Conservation (phyloP, 2,888 invertebrate genomes). For the Trachelus stipa region DNA sequence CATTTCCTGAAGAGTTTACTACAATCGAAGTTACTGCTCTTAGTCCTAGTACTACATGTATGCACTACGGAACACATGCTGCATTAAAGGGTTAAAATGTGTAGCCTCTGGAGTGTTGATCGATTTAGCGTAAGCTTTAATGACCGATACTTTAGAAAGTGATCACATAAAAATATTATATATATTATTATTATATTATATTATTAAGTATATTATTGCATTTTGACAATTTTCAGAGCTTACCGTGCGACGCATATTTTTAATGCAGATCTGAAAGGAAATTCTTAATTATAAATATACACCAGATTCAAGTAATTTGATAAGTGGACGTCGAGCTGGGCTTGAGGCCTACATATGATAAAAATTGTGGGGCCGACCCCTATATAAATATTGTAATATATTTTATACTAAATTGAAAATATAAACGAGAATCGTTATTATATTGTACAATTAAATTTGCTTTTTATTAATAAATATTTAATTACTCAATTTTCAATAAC, state of each 20-base stretch:
- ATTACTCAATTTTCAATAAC: slow-evolving; percentile 20
- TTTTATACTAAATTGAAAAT: slow-evolving; percentile 37
- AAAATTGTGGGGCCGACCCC: slow-evolving; percentile 40
- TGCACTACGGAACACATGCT: not conserved
- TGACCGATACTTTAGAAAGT: not conserved
- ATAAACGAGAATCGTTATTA: slow-evolving; percentile 51
- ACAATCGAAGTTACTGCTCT: not conserved
- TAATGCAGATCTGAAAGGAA: not conserved
- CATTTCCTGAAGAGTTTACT: not conserved
- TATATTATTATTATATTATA: no score
- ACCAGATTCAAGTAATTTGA: slow-evolving; percentile 15
- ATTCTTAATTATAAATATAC: slow-evolving; percentile 2
- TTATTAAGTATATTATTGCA: not conserved
- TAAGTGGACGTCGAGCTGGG: slow-evolving; percentile 48
- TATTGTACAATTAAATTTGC: slow-evolving; percentile 43
- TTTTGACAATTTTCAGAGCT: slow-evolving; percentile 1
- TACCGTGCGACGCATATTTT: not conserved
- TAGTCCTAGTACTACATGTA: not conserved
- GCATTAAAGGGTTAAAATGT: not conserved
- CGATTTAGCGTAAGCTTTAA: not conserved
- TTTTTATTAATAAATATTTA: slow-evolving; percentile 51
- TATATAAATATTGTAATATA: slow-evolving; percentile 26
- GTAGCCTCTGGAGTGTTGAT: not conserved
- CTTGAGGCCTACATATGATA: slow-evolving; percentile 47
- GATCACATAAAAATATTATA: not conserved